phyloP scores from a whole-genome alignment of 1,140 invertebrate species.

The Bombyx mori region DNA sequence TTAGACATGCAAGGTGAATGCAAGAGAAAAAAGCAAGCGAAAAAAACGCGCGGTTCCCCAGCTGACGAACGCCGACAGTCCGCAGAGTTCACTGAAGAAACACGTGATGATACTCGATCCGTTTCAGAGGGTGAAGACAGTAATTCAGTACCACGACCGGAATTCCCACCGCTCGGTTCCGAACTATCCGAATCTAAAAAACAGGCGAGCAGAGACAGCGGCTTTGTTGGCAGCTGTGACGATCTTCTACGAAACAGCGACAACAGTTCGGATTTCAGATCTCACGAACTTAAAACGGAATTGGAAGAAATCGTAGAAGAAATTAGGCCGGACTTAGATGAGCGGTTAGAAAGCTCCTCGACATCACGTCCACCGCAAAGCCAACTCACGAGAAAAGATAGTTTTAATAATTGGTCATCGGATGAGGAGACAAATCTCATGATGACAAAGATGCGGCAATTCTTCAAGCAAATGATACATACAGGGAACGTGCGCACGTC shows the following conservation, averaged over 20 bases:
- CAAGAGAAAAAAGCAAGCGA: constrained; percentile 83
- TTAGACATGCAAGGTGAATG: constrained; percentile 84
- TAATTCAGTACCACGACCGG: constrained; percentile 75
- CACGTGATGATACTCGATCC: constrained; percentile 74
- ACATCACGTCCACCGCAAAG: constrained; percentile 64
- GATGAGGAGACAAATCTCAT: constrained; percentile 94
- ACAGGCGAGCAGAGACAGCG: constrained; percentile 87
- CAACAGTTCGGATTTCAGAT: constrained; percentile 67
- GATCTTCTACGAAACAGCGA: constrained; percentile 81
- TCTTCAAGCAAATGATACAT: constrained; percentile 90
- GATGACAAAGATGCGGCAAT: constrained; percentile 94
- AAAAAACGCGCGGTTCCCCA: constrained; percentile 74
- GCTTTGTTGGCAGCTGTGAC: constrained; percentile 90
- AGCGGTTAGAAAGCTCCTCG: constrained; percentile 52
- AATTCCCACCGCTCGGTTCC: constrained; percentile 68
- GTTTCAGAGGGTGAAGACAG: constrained; percentile 75
- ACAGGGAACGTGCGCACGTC: constrained; percentile 74
- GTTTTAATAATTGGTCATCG: constrained; percentile 94
- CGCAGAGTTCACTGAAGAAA: constrained; percentile 58
- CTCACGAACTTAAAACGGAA: constrained; percentile 70
- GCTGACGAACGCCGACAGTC: constrained; percentile 69
- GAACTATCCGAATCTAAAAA: constrained; percentile 74
- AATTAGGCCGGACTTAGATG: constrained; percentile 59
- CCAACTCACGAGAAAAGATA: constrained; percentile 84
- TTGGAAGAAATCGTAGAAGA: constrained; percentile 73